Base-by-base conservation (phyloP, 2,888 invertebrate genomes). In the Ophonus ardosiacus region DNA sequence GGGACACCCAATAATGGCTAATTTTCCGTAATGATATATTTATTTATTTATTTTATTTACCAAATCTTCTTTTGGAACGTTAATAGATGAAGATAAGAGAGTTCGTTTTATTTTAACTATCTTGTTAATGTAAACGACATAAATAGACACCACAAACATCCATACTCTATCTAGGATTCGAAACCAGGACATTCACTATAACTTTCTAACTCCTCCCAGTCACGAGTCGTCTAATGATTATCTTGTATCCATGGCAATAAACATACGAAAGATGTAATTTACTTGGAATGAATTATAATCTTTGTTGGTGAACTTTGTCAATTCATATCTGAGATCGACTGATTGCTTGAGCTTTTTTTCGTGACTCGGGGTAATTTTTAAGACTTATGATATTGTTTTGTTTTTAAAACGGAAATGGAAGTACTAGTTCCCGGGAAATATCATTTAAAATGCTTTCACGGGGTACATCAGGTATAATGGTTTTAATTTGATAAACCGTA, bases 311-410 rank as follows among this genome's bases (percentile, higher is more conserved):
- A 68, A 68, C 15, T 68, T 68, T 68, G 68, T 68, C 68, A 68
- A 38, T 68, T 68, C 21, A 21, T 8, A 63, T 63, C 68, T 68
- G 24, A 68, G 68, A 68, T 68, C 68, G 68, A 68, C 24, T 13
- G 68, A 68, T 68, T 38, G 38, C 68, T 68, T 68, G 38, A 68
- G 68, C 68, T 68, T 68, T 68, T 65, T 68, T 68, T 68, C 68
- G 68, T 68, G 68, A 68, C 68, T 21, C n/a, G 1, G 38, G 68
- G 68, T 68, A 68, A 68, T 68, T 68, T 38, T 68, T 68, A 40
- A 68, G 68, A n/a, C 40, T 68, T 68, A 68, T 24, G 31, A 68
- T 38, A 68, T 68, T 68, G 31, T 38, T 68, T 68, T 68, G 68
- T 68, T 68, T 68, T 31, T 63, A 15, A 38, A 68, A n/a, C 68